A percentile compares a stretch with the other conserved stretches of the same genome.
phyloP scores from a whole-genome alignment of 2,113 vertebrate genomes.

The Platycercus adscitus region DNA sequence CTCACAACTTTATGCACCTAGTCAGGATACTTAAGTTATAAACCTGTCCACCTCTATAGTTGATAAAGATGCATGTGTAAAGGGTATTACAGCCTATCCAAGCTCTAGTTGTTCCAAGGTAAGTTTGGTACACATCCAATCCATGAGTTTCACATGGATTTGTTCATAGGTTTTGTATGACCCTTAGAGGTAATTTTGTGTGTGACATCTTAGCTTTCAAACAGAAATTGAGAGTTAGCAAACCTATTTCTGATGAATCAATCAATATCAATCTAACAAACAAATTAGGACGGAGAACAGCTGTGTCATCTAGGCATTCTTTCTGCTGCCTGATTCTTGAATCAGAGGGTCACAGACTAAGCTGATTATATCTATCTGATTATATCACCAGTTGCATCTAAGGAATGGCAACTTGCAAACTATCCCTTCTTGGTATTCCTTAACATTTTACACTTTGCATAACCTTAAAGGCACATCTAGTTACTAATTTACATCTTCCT shows the following conservation, averaged over 20 bases:
- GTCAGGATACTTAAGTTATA: background rate
- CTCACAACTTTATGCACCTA: background rate
- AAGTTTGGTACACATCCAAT: background rate
- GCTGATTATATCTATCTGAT: background rate
- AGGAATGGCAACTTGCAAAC: background rate
- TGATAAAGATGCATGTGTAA: background rate
- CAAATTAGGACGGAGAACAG: background rate
- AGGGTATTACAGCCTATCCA: background rate
- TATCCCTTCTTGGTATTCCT: background rate
- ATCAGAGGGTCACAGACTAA: background rate
- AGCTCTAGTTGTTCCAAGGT: background rate
- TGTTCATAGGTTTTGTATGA: background rate
- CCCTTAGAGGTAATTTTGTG: background rate
- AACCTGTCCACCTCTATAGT: rapidly evolving
- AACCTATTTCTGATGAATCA: background rate
- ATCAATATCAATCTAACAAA: background rate
- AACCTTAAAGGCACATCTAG: background rate
- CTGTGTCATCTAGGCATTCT: background rate
- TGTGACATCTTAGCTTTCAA: background rate
- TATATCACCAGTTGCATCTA: background rate
- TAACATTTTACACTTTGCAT: background rate
- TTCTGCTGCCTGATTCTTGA: background rate
- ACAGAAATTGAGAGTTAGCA: background rate
- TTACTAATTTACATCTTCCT: background rate
- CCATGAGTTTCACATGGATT: background rate